Conservation (phyloP, 1,140 invertebrate genomes). For the Drosophila baimaii region DNA sequence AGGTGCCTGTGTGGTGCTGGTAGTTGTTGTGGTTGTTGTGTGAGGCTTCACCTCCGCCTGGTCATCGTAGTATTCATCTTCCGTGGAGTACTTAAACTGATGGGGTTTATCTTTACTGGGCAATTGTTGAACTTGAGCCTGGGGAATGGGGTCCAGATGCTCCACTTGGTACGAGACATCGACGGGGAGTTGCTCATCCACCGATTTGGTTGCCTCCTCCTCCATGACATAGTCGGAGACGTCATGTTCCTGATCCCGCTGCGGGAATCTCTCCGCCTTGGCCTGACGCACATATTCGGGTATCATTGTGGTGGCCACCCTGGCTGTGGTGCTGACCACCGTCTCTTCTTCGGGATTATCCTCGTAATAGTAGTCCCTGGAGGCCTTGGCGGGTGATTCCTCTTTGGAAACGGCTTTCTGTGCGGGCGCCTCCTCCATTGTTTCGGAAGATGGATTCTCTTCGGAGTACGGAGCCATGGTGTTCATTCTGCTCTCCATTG, state of each 20-base stretch:
- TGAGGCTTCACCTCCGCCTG: conserved; percentile 19
- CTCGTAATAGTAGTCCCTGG: conserved; percentile 60
- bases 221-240: conserved; percentile 52
- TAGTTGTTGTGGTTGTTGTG: neutral
- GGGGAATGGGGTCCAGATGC: conserved; percentile 40
- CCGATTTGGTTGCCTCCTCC: conserved; percentile 33
- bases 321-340: conserved; percentile 25
- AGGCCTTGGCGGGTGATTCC: conserved; percentile 18
- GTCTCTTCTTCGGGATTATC: conserved; percentile 46
- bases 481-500: conserved; percentile 17
- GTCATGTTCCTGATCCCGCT: conserved; percentile 28
- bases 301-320: conserved; percentile 58
- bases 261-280: conserved; percentile 65
- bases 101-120: conserved; percentile 36
- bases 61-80: conserved; percentile 70
- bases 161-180: conserved; percentile 51
- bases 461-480: conserved; percentile 45
- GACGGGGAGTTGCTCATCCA: conserved; percentile 35
- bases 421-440: conserved; percentile 55
- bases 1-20: conserved; percentile 32
- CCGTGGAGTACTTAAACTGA: conserved; percentile 47
- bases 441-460: conserved; percentile 51
- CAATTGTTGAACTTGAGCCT: conserved; percentile 57
- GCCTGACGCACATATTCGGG: conserved; percentile 77
- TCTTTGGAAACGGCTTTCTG: conserved; percentile 45